Evolutionary conservation across 2,113 vertebrate species (phyloP).

Genomic region (Podarcis raffonei): DNA sequence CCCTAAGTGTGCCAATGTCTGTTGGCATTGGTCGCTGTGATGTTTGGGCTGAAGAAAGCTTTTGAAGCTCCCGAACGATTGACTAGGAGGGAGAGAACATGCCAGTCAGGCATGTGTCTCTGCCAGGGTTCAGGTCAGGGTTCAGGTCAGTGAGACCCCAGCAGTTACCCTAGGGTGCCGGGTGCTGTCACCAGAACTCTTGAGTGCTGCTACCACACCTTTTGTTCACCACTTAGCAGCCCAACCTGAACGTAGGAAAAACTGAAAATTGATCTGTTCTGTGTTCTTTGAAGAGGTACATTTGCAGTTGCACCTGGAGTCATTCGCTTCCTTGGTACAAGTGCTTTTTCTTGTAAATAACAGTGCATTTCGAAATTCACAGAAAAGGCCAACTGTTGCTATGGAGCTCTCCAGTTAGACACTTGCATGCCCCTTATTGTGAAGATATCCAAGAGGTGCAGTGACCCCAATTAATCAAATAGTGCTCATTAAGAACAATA

Average conservation of each 20-base stretch:
- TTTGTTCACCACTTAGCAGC: background rate
- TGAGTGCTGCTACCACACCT: background rate
- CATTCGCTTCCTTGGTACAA: background rate
- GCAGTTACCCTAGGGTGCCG: too few species aligned
- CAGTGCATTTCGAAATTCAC: slow-evolving; percentile 1
- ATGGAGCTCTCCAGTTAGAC: background rate
- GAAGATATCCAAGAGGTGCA: background rate
- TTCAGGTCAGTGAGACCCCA: too few species aligned
- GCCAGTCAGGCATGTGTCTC: too few species aligned
- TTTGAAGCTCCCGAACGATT: too few species aligned
- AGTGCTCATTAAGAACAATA: slow-evolving; percentile 25
- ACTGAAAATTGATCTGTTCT: background rate
- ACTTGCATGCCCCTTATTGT: background rate
- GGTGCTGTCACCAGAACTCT: background rate
- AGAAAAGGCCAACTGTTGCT: background rate
- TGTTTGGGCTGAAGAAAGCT: too few species aligned
- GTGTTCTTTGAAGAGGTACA: slow-evolving; percentile 6
- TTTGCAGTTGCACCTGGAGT: background rate
- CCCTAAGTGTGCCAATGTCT: too few species aligned
- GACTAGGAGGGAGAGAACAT: too few species aligned
- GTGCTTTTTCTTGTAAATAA: background rate
- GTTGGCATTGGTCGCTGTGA: too few species aligned
- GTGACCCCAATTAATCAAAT: slow-evolving; percentile 36
- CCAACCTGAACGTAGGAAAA: background rate
- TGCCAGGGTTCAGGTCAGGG: too few species aligned